These are phyloP conservation scores for Illadopsis cleaveri DNA, from an alignment of 2,113 vertebrate species.

Conservation along the genomic window DNA sequence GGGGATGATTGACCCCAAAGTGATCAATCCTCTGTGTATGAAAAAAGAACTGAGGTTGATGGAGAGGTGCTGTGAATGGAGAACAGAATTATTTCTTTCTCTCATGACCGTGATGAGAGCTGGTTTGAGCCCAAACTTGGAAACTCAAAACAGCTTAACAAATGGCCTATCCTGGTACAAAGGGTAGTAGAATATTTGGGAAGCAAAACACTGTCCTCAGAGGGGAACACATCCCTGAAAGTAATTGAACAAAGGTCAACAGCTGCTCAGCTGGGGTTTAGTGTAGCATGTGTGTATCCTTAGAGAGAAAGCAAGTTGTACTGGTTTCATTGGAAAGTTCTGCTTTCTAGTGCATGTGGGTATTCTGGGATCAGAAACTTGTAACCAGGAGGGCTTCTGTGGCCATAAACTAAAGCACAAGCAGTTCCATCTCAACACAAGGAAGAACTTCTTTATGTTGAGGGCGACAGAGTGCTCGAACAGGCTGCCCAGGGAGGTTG, in stretches of 20 bases:
- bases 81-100: not conserved
- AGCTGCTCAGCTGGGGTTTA: not conserved
- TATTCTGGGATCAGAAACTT: not conserved
- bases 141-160: not conserved
- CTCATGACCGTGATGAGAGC: not conserved
- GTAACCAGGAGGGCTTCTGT: not conserved
- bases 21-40: not conserved
- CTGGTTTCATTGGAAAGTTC: not conserved
- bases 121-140: not conserved
- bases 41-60: not conserved
- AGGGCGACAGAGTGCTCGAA: not conserved
- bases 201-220: not conserved
- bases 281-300: not conserved
- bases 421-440: not conserved
- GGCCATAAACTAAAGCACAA: not conserved
- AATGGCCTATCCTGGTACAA: not conserved
- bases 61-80: not conserved
- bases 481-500: not conserved
- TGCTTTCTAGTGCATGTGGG: not conserved
- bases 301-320: not conserved
- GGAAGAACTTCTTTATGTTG: fast-evolving
- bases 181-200: not conserved
- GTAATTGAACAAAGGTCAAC: not conserved
- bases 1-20: not conserved
- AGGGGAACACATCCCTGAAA: not conserved